Conservation (phyloP, 2,888 invertebrate genomes). For the Furcula furcula region DNA sequence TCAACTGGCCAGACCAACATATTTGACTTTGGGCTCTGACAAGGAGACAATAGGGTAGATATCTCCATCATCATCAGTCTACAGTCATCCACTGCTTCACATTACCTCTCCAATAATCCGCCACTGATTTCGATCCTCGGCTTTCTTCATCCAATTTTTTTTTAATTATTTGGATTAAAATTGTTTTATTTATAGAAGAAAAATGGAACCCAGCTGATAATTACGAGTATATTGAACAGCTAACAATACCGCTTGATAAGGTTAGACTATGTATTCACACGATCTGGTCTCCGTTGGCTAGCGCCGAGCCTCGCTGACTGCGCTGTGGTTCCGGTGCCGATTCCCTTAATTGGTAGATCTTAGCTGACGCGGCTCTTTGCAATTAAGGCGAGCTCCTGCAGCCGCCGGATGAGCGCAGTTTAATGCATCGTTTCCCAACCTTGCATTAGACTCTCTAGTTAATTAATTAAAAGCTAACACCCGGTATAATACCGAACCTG, state of each 20-base stretch:
- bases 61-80: too few relatives aligned
- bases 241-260: not conserved
- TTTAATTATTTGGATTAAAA: too few relatives aligned
- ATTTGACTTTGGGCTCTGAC: too few relatives aligned
- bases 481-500: slow-evolving; percentile 1
- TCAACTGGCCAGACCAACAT: too few relatives aligned
- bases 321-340: slow-evolving; percentile 66
- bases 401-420: slow-evolving; percentile 48
- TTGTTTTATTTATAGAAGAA: too few relatives aligned
- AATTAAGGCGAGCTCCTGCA: slow-evolving; percentile 63
- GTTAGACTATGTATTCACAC: slow-evolving; percentile 6
- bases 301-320: slow-evolving; percentile 52
- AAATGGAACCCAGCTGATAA: too few relatives aligned
- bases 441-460: slow-evolving; percentile 25
- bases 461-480: slow-evolving; percentile 33
- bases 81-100: too few relatives aligned
- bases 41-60: too few relatives aligned
- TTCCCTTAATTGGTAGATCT: slow-evolving; percentile 77
- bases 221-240: too few relatives aligned
- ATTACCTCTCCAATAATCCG: too few relatives aligned
- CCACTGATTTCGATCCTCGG: too few relatives aligned
- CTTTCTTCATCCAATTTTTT: too few relatives aligned
- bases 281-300: slow-evolving; percentile 21
- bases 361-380: slow-evolving; percentile 75
- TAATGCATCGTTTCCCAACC: slow-evolving; percentile 44